Percentiles rank a stretch among this genome's conserved stretches.
phyloP scores from a whole-genome alignment of 2,888 invertebrate species.

The Drosophila birchii region DNA sequence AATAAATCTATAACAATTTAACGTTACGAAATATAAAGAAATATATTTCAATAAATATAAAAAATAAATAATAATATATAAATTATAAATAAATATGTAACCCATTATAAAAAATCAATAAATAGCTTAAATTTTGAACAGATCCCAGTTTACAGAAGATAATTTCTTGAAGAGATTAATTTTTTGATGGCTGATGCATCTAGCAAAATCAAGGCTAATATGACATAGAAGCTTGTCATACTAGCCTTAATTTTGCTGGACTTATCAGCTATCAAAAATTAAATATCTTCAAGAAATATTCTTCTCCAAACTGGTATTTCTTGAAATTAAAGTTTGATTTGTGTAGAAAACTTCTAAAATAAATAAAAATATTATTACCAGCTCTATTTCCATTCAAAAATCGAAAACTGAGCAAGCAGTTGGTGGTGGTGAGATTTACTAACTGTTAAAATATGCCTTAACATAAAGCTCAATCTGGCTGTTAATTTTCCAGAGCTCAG shows the following conservation, averaged over 20 bases:
- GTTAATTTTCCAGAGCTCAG: not conserved
- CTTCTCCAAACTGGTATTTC: not conserved
- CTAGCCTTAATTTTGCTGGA: too few species aligned
- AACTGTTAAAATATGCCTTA: constrained; percentile 9
- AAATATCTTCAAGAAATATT: not conserved
- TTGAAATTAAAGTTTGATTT: not conserved
- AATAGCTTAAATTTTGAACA: too few species aligned
- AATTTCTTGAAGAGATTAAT: too few species aligned
- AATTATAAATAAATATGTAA: not conserved
- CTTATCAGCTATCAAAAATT: too few species aligned
- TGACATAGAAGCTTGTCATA: too few species aligned
- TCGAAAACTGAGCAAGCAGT: not conserved
- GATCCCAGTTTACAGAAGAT: too few species aligned
- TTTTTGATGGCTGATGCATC: too few species aligned
- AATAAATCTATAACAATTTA: too few species aligned
- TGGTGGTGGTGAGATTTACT: not conserved
- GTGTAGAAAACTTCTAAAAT: not conserved
- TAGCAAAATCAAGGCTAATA: too few species aligned
- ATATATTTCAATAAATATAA: not conserved
- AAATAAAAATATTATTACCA: too few species aligned
- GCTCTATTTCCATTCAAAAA: too few species aligned
- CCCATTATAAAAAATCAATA: not conserved
- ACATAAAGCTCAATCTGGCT: constrained; percentile 10
- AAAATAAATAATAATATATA: not conserved
- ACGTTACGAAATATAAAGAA: too few species aligned